Evolutionary conservation across 2,113 vertebrate genomes (phyloP).

Genomic region (Nothocercus nigrocapillus): DNA sequence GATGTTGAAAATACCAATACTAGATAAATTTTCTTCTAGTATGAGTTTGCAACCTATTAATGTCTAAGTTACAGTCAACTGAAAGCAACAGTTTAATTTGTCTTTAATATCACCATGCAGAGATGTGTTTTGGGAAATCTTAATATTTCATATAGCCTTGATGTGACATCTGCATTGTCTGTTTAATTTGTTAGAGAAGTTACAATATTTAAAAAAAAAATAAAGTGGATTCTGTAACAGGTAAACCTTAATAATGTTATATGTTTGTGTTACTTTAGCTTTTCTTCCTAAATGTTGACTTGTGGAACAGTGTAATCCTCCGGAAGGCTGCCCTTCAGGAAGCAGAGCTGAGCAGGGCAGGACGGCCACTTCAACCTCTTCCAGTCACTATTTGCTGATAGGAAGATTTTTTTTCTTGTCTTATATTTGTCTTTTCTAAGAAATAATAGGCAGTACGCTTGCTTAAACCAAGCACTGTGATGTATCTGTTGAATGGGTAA

Average conservation of each 20-base stretch:
- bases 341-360: not conserved
- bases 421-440: conserved; percentile 17
- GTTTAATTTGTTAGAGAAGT: not conserved
- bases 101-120: not conserved
- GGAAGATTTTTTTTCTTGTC: not conserved
- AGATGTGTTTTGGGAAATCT: not conserved
- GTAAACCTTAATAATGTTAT: not conserved
- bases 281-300: not conserved
- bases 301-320: not conserved
- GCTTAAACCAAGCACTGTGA: not conserved
- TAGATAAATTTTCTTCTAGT: not conserved
- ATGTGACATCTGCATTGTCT: not conserved
- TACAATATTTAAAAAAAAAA: not conserved
- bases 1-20: not conserved
- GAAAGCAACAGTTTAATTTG: not conserved
- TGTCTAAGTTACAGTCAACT: not conserved
- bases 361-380: not conserved
- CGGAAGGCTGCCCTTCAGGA: not conserved
- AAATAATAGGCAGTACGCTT: not conserved
- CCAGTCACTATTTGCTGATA: not conserved
- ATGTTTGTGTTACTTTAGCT: not conserved
- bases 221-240: not conserved
- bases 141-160: not conserved
- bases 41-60: not conserved
- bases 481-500: not conserved